These are phyloP conservation scores for Thera britannica DNA, from an alignment of 2,888 invertebrate genomes.

Conservation along the genomic window DNA sequence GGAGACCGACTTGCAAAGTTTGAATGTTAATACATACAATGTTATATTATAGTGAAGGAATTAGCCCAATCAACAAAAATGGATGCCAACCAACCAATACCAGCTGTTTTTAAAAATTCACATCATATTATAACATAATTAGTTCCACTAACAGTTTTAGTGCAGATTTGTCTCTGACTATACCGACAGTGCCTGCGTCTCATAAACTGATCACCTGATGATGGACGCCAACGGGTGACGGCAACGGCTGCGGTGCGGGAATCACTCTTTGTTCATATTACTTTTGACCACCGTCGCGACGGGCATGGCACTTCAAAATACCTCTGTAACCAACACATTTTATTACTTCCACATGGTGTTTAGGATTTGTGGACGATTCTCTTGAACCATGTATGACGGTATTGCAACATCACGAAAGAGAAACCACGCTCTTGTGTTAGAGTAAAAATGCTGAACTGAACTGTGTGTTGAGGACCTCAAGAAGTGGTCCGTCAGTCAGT, in stretches of 20 bases:
- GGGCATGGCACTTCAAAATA: background rate
- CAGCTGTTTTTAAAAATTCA: too few species aligned
- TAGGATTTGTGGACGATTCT: background rate
- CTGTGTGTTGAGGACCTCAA: too few species aligned
- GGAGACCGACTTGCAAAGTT: too few species aligned
- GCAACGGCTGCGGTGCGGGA: conserved; percentile 51
- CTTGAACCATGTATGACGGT: background rate
- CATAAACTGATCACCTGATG: conserved; percentile 69
- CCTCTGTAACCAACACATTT: background rate
- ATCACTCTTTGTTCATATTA: conserved; percentile 58
- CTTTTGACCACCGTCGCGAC: conserved; percentile 5
- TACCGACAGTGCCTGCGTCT: conserved; percentile 30
- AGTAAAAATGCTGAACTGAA: too few species aligned
- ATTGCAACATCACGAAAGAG: background rate
- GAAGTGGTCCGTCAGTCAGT: too few species aligned
- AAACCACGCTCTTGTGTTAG: too few species aligned
- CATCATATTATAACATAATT: too few species aligned
- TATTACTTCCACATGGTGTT: background rate
- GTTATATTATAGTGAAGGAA: too few species aligned
- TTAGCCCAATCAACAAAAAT: too few species aligned
- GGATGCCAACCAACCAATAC: too few species aligned
- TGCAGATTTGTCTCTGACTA: background rate
- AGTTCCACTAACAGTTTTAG: too few species aligned
- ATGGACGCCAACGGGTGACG: conserved; percentile 57
- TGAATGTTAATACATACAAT: too few species aligned